A percentile compares a stretch with the other conserved stretches of the same genome.
Conservation (phyloP, 1,140 invertebrate genomes). For the Metopolophium dirhodum region DNA sequence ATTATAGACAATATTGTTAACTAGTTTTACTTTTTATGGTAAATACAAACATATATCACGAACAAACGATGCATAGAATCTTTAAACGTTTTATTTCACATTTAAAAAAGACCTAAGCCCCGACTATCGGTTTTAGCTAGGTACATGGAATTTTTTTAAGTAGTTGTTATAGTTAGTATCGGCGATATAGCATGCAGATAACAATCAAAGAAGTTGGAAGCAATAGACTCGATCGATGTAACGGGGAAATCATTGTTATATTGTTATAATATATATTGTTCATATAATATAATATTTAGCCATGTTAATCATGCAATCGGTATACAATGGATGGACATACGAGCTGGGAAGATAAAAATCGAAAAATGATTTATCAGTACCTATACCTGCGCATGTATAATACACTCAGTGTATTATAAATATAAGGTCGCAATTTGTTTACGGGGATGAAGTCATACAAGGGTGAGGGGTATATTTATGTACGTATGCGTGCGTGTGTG, state of each 20-base stretch:
- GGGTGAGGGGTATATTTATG: background rate
- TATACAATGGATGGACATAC: background rate
- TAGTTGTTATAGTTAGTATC: no score
- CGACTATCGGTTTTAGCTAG: background rate
- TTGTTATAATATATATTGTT: background rate
- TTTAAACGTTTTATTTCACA: background rate
- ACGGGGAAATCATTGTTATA: background rate
- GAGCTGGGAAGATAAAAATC: constrained; percentile 41
- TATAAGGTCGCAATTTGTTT: constrained; percentile 27
- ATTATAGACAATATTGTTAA: background rate
- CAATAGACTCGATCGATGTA: background rate
- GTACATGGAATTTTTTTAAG: background rate
- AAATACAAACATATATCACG: background rate
- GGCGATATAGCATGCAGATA: background rate
- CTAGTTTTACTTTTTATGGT: background rate
- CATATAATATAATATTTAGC: background rate
- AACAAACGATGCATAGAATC: background rate
- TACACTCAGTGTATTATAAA: background rate
- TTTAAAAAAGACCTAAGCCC: background rate
- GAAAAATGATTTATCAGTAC: constrained; percentile 42
- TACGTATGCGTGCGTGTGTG: background rate
- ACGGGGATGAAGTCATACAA: constrained; percentile 55
- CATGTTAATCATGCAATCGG: constrained; percentile 34
- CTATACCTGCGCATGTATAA: background rate
- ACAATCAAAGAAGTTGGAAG: background rate